Conservation (phyloP, 2,113 vertebrate species). For the Agelaius phoeniceus region DNA sequence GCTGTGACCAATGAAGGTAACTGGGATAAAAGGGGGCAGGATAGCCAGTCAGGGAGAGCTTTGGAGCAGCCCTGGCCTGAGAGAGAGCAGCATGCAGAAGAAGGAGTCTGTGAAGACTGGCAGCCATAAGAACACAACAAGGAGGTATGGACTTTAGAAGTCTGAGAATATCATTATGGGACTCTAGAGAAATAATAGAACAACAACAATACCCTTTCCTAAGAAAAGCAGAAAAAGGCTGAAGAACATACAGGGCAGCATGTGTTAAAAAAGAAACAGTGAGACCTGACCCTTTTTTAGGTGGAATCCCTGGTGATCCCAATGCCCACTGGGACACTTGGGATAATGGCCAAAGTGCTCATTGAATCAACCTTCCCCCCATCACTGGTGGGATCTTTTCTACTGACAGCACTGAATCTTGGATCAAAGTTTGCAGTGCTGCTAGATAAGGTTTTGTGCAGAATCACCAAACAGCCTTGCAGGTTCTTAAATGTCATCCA, state of each 20-base stretch:
- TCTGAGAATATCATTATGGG: too few relatives aligned
- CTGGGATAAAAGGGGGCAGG: too few relatives aligned
- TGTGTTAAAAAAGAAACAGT: neutral
- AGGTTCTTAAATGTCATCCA: neutral
- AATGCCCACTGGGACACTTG: neutral
- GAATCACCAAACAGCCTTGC: neutral
- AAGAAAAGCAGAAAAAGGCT: neutral
- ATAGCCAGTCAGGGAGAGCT: too few relatives aligned
- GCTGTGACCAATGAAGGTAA: too few relatives aligned
- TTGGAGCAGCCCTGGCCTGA: too few relatives aligned
- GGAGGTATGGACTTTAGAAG: too few relatives aligned
- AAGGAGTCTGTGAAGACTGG: too few relatives aligned
- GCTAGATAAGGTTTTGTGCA: neutral
- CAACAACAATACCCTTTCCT: neutral
- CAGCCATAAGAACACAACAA: too few relatives aligned
- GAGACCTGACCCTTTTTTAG: neutral
- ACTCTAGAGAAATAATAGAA: too few relatives aligned
- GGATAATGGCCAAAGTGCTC: neutral
- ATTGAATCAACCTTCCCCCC: neutral
- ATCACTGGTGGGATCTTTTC: neutral
- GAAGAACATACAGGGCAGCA: neutral
- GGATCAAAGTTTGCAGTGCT: neutral
- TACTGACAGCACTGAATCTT: neutral
- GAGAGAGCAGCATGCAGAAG: too few relatives aligned
- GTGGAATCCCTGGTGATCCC: neutral